Evolutionary conservation across 1,140 invertebrate species (phyloP).

Genomic region (Drosophila triauraria): DNA sequence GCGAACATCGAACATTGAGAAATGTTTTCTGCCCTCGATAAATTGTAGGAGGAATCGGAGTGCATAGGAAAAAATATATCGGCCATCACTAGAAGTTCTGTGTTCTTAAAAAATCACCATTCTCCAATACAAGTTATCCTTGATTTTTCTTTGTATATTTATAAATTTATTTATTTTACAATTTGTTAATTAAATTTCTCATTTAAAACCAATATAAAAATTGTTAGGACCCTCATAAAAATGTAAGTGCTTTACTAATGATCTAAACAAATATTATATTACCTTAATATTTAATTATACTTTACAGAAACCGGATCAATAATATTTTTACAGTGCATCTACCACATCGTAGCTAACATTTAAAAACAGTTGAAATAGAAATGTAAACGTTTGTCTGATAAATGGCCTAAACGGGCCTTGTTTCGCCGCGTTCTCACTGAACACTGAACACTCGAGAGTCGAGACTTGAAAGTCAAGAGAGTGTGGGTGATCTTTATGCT

Average conservation of each 20-base stretch:
- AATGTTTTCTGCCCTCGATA: constrained; percentile 64
- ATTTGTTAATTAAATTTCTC: background rate
- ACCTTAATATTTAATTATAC: background rate
- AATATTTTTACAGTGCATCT: constrained; percentile 8
- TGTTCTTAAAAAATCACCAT: background rate
- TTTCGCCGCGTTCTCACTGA: constrained; percentile 44
- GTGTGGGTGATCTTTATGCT: constrained; percentile 49
- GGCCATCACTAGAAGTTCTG: background rate
- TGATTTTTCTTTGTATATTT: background rate
- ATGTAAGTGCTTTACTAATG: background rate
- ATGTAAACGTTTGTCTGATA: constrained; percentile 68
- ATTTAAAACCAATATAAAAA: too few relatives aligned
- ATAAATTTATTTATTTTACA: background rate
- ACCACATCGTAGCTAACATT: constrained; percentile 60
- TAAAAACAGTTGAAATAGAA: constrained; percentile 72
- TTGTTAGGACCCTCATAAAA: background rate
- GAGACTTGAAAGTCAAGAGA: constrained; percentile 19
- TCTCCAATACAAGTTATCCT: background rate
- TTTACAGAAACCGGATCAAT: background rate
- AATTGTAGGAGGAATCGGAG: constrained; percentile 38
- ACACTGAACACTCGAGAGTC: constrained; percentile 25
- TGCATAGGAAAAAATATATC: background rate
- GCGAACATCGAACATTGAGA: constrained; percentile 67
- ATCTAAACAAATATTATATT: background rate
- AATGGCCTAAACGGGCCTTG: constrained; percentile 51